Percentiles rank a stretch among this genome's conserved stretches.
Evolutionary conservation across 1,140 invertebrate genomes (phyloP).

Genomic region (Rhizoglyphus robini): DNA sequence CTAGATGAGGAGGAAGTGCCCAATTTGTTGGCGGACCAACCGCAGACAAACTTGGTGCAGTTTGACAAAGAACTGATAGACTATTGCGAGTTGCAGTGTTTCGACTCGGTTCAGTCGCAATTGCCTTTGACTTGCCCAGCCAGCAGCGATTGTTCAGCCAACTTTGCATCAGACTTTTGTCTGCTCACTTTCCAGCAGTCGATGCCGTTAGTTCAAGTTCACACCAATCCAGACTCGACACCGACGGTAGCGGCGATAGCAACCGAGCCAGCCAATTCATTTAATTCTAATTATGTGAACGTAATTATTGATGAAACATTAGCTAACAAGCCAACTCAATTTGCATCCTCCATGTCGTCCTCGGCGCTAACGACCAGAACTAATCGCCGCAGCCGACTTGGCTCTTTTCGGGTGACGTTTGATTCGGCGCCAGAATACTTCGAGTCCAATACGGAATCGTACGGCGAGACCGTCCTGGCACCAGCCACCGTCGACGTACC

Average conservation of each 20-base stretch:
- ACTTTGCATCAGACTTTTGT: slow-evolving; percentile 1
- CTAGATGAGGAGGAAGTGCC: not conserved
- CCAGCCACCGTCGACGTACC: not conserved
- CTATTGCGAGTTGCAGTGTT: not conserved
- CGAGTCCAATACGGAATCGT: not conserved
- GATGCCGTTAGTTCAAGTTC: slow-evolving; percentile 6
- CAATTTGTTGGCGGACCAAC: not conserved
- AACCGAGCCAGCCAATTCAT: not conserved
- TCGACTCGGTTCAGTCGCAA: not conserved
- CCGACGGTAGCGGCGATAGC: not conserved
- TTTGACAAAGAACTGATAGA: not conserved
- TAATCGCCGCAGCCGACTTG: not conserved
- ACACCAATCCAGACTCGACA: not conserved
- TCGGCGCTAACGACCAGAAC: not conserved
- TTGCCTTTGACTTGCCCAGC: not conserved
- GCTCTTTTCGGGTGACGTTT: slow-evolving; percentile 6
- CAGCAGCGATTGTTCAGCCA: not conserved
- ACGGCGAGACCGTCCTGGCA: not conserved
- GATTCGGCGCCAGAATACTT: not conserved
- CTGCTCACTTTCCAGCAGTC: not conserved
- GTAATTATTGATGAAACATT: slow-evolving; percentile 15
- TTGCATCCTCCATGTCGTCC: slow-evolving; percentile 3
- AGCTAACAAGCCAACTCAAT: slow-evolving; percentile 1
- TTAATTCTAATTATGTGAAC: slow-evolving; percentile 8
- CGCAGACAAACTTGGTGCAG: not conserved